Evolutionary conservation across 2,113 vertebrate genomes (phyloP), one percentile per base, ranked within the genome.

Genomic region (Trinectes maculatus): DNA sequence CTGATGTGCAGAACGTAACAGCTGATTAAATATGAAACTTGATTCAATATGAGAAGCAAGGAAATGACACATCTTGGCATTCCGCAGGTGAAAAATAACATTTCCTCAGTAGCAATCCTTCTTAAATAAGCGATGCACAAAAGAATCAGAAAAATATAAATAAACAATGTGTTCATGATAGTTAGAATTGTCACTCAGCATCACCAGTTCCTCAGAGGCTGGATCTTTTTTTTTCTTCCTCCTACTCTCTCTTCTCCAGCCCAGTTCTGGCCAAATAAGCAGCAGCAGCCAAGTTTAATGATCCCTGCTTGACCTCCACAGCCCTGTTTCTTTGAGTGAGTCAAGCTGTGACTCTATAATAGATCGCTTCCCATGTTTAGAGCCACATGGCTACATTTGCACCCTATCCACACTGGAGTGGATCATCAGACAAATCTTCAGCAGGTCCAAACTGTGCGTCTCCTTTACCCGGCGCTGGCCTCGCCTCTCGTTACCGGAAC

Each of bases 401-500:
- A 2, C 29, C 61, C 29, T 57, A 43, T 66, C 37, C 37, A 40
- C 43, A 28, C 43, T 64, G 19, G 75, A 64, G 60, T 29, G 53
- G 55, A 77, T 83, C 76, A 77, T 84, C 79, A 76, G 56, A 26
- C 26, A 78, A 78, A 60, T 40, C 31, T 77, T 49, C 24, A 39
- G 42, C 42, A 7, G 3, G 21, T 44, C 74, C 72, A 71, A 70
- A 78, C 76, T 78, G 82, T 73, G n/a, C n/a, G 43, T 77, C 79
- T 83, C 82, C 77, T 85, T 83, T 74, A 84, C 69, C 71, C 52
- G 5, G 12, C 1, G 8, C 63, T 61, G 64, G 77, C 74, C 71
- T 51, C 11, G 5, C 69, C 40, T 66, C 46, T 3, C 24, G 28
- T 43, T 49, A 54, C 67, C 22, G 29, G 31, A 65, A 61, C 49